Evolutionary conservation across 2,888 invertebrate genomes (phyloP).

Genomic region (Lathronympha strigana): DNA sequence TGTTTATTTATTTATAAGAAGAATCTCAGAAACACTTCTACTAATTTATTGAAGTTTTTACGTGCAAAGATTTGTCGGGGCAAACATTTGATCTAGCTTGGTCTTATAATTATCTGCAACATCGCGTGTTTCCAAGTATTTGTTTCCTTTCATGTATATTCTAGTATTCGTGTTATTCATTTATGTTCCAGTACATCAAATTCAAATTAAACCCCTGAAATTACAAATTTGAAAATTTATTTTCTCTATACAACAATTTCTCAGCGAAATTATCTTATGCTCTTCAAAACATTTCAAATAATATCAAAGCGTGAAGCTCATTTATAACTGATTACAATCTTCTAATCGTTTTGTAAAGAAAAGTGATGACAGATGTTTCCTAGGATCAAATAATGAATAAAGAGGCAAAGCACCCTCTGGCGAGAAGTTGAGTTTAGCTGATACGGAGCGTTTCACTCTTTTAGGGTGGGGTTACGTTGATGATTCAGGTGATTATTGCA

Average conservation of each 20-base stretch:
- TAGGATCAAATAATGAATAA: constrained; percentile 77
- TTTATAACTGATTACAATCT: constrained; percentile 45
- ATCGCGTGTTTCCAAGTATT: too few relatives aligned
- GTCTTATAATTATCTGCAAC: background rate
- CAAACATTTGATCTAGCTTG: background rate
- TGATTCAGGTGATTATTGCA: background rate
- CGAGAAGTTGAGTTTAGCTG: constrained; percentile 77
- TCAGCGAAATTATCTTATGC: background rate
- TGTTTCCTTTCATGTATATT: too few relatives aligned
- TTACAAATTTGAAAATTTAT: too few relatives aligned
- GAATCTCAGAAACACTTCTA: too few relatives aligned
- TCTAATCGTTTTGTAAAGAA: constrained; percentile 49
- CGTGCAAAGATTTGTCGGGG: too few relatives aligned
- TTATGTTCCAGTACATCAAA: too few relatives aligned
- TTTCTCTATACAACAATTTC: too few relatives aligned
- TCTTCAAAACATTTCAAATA: constrained; percentile 8
- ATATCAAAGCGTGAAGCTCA: constrained; percentile 41
- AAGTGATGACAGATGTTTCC: constrained; percentile 73
- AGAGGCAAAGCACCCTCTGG: constrained; percentile 72
- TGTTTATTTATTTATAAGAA: too few relatives aligned
- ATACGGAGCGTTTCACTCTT: constrained; percentile 66
- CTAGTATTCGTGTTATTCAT: too few relatives aligned
- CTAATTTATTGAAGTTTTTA: too few relatives aligned
- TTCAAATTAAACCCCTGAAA: too few relatives aligned
- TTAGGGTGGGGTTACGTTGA: constrained; percentile 42